Percentiles rank a stretch among this genome's conserved stretches.
phyloP scores from a whole-genome alignment of 2,888 invertebrate species.

The Plusia festucae region DNA sequence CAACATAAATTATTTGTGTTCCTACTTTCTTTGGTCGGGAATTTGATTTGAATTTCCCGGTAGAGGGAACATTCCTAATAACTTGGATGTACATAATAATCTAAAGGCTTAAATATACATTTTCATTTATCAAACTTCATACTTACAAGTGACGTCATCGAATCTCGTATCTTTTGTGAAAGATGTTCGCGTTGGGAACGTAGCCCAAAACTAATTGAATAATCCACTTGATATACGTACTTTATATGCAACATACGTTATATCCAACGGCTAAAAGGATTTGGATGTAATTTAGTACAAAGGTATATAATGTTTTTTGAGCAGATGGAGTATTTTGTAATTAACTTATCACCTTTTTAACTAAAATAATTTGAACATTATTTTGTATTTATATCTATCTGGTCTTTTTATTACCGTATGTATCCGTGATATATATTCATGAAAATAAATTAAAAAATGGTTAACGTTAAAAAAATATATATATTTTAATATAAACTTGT shows the following conservation, averaged over 20 bases:
- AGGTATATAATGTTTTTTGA: slow-evolving; percentile 2
- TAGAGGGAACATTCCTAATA: neutral
- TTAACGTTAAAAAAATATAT: too few species aligned
- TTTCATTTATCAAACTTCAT: neutral
- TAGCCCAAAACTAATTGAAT: neutral
- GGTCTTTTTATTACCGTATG: too few species aligned
- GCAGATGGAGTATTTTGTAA: neutral
- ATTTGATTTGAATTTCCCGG: neutral
- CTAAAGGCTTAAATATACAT: neutral
- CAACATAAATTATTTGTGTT: neutral
- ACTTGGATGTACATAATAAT: slow-evolving; percentile 2
- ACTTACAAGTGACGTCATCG: neutral
- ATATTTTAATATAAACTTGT: too few species aligned
- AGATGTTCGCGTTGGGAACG: neutral
- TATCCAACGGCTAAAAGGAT: neutral
- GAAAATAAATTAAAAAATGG: too few species aligned
- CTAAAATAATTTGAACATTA: too few species aligned
- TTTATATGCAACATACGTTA: neutral
- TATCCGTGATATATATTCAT: too few species aligned
- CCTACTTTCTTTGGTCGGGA: neutral
- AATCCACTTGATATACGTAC: neutral
- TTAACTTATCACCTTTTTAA: neutral
- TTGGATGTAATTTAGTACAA: neutral
- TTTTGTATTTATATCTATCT: too few species aligned
- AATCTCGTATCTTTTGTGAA: neutral